Base-by-base conservation (phyloP, 2,113 vertebrate species). In the Donacobius atricapilla region DNA sequence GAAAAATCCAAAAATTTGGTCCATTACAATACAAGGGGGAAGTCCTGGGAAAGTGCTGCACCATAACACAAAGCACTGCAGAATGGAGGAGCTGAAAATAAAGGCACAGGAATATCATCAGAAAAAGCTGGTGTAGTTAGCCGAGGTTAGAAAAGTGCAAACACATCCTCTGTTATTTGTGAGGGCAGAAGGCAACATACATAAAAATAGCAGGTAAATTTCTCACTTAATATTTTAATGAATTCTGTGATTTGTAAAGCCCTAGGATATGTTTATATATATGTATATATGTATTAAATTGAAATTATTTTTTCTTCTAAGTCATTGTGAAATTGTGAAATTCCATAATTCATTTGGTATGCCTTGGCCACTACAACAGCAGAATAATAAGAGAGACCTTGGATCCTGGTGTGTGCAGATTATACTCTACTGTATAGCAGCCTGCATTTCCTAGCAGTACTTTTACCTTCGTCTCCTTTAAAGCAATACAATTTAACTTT, bases 261-360 rank as follows among this genome's bases (percentile, higher is more conserved):
- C 83, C 30, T 45, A 20, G 79, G 84, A 16, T 57, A 11, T 20
- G 5, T 75, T 5, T 72, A 3, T 19, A 21, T 50, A 45, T 18
- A 10, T 69, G 5, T 66, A 13, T 64, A 8, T 44, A 7, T 65
- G 47, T 75, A 69, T 87, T 51, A 37, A 96, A 83, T 72, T 81
- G 40, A 88, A 93, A 88, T 87, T 72, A 72, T 83, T 94, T 85
- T 63, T 83, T 48, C 82, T 78, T 81, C 61, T 71, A 54, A 87
- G 65, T 69, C 0, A 0, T 63, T 88, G 2, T 73, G 78, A 69
- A 82, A 0, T 63, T 88, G 2, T 73, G 78, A 69, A 82, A 63
- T 89, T 91, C n/a, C 39, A 79, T 93, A 90, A 94, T 96, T 95
- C 60, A 83, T 94, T 95, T 90, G 79, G 24, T 81, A 89, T 89